Base-by-base conservation (phyloP, 1,140 invertebrate genomes). In the Hycleus phaleratus region DNA sequence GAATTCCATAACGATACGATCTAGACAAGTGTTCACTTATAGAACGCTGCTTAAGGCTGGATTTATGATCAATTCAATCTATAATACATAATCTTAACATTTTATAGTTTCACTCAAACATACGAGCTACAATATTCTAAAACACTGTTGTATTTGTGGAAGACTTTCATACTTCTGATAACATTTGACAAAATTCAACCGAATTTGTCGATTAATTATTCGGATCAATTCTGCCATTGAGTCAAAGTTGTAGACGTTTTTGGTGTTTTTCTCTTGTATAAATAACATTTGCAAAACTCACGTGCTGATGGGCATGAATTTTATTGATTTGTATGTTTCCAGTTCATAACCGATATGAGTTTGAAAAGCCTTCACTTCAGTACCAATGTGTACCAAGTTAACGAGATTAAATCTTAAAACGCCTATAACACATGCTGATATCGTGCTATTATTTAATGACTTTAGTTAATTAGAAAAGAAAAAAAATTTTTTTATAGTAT, bases 41-140 rank as follows among this genome's bases (percentile, higher is more conserved):
- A 57, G 52, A 59, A 56, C 47, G 61, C 61, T 58, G 65, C 66
- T 65, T 63, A 57, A 54, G 59, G 48, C 46, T 58, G 56, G 56
- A 64, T 66, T 66, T 64, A 66, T 63, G 58, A 56, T 56, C 54
- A 62, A 68, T 66, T 68, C 66, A 66, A 68, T 68, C 66, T 65
- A 53, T 66, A 66, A 66, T 63, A 58, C 62, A 65, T 63, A 62
- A 61, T 58, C 64, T 68, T 63, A 68, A 68, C 64, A 55, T 68
- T 66, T 68, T 63, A 68, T 66, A 66, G 65, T 64, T 59, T 60
- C 18, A 18, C 18, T n/a, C 3, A 62, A 61, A 64, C 60, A 62
- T 66, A 7, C 32, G 7, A 3, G 32, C 4, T 5, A 2, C 32
- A 32, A 7, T 1, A 32, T 18, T 18, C 2, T 18, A 18, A 18